These are phyloP conservation scores for Cryptoblepharus egeriae DNA, from an alignment of 2,797 vertebrate species.

Conservation along the genomic window DNA sequence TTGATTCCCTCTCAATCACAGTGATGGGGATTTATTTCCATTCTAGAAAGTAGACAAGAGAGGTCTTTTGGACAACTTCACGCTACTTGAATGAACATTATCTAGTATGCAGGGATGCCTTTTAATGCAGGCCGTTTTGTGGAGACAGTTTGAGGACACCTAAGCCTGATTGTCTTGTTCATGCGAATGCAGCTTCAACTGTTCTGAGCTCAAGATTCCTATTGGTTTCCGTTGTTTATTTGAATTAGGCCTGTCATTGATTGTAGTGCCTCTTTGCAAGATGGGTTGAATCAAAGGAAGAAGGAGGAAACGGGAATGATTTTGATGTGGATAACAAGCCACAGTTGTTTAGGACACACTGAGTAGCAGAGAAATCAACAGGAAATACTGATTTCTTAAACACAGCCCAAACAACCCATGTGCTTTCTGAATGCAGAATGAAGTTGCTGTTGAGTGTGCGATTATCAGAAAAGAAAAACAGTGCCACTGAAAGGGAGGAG, in stretches of 20 bases:
- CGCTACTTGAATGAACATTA: background rate
- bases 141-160: background rate
- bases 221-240: background rate
- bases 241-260: background rate
- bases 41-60: background rate
- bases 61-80: background rate
- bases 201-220: background rate
- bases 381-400: conserved; percentile 21
- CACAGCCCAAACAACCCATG: background rate
- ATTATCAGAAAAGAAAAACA: conserved; percentile 8
- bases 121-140: background rate
- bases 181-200: background rate
- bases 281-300: background rate
- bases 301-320: background rate
- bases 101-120: background rate
- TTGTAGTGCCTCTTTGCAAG: background rate
- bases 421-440: background rate
- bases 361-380: conserved; percentile 1
- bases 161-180: background rate
- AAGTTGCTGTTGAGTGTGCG: background rate
- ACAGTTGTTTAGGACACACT: background rate
- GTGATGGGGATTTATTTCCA: background rate
- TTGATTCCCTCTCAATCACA: background rate
- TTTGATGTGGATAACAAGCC: background rate
- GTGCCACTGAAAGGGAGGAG: conserved; percentile 9